Base-by-base conservation (phyloP, 2,797 vertebrate species). In the Ciconia nigra region DNA sequence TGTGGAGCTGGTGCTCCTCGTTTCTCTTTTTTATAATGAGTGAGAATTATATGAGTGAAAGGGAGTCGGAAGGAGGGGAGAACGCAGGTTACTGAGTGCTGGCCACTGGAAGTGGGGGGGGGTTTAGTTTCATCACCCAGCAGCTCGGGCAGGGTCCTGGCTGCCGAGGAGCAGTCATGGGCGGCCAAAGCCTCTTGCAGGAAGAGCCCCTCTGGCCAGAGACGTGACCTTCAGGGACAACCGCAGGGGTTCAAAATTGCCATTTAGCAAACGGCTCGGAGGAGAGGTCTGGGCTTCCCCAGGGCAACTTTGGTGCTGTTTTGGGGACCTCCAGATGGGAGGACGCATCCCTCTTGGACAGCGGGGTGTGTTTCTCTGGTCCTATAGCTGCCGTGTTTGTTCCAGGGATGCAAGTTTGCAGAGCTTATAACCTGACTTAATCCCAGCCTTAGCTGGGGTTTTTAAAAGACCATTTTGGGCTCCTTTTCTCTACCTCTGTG, bases 91-190 rank as follows among this genome's bases (percentile, higher is more conserved):
- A 4, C 10, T 14, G 58, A 29, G 46, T 24, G 41, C 81, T 57
- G 54, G 22, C 52, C n/a, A 10, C 49, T 82, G 49, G 70, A 73
- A 90, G 57, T 12, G 13, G 6, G 4, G 1, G 13, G 2, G 0
- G 0, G 2, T 11, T 14, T 9, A 11, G 11, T 82, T 87, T 52
- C 0, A 1, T 42, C 15, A 35, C 22, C 13, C 18, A 7, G 42
- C 1, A 1, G 24, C 42, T 82, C 63, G 8, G 5, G 33, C 16
- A 22, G 16, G 20, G 14, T 61, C 29, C 65, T 73, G 61, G 28
- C 49, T 74, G 46, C 37, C 3, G 15, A 44, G 65, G 63, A 72
- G 29, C 4, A 1, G 31, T 35, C 2, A 1, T 24, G 65, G 77
- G 81, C 37, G 66, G 21, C 42, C 39, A 47, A 15, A 74, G n/a